Evolutionary conservation across 2,113 vertebrate genomes (phyloP), one percentile per base, ranked within the genome.

Genomic region (Aldabrachelys gigantea): DNA sequence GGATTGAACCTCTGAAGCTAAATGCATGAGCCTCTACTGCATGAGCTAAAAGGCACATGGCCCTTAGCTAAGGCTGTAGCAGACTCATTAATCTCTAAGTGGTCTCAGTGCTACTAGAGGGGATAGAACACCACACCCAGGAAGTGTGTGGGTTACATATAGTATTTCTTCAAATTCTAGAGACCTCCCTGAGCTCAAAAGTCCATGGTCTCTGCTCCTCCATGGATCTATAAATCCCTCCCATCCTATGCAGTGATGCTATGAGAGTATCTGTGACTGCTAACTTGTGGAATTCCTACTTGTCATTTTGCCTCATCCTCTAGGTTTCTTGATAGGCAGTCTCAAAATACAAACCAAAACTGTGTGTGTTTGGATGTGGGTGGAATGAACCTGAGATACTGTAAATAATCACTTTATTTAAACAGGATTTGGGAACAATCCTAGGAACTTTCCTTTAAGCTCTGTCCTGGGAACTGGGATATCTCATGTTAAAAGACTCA

Each of bases 301-400:
- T 57, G 8, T 44, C 0, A 12, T 89, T 91, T 87, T 62, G 29
- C 80, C 49, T 0, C 0, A 3, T 27, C 84, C 8, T 2, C 52
- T 93, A 88, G 4, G 65, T 29, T n/a, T 1, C 3, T 82, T 5
- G 2, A 5, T 21, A 9, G 81, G 1, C 21, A 90, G 27, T 75
- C 11, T 2, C 5, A 72, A 56, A 5, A 69, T 9, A 6, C 3
- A 2, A 11, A 2, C 14, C 5, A 5, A 29, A 76, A 49, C 0
- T 0, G 19, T 6, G 49, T 29, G 3, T 14, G 24, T 24, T 24
- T 10, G 57, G 11, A 27, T 27, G 10, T 57, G 21, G 35, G 57
- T 76, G 82, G 5, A 16, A 80, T 12, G 50, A 13, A 59, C 0
- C 11, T 1, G 2, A 44, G 41, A 82, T 2, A 4, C 5, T 4